These are phyloP conservation scores for Megaceryle torquata DNA, from an alignment of 2,113 vertebrate species.

Conservation along the genomic window DNA sequence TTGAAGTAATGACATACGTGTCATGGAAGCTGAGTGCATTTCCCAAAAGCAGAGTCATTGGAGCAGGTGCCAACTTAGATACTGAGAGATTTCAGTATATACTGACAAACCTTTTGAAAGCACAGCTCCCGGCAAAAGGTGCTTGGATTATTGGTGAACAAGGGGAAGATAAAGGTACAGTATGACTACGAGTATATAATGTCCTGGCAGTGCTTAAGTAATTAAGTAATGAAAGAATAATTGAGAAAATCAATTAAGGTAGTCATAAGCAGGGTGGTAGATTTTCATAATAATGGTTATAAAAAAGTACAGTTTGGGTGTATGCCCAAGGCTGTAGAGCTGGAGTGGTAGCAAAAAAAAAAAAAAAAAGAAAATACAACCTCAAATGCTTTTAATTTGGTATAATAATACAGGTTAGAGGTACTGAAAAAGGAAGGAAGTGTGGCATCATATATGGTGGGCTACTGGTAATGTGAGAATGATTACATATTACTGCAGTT, in stretches of 20 bases:
- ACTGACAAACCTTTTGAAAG: constrained; percentile 78
- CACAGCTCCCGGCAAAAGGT: constrained; percentile 72
- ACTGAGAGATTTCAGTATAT: constrained; percentile 85
- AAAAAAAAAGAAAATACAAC: not conserved
- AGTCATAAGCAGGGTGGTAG: not conserved
- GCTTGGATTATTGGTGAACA: constrained; percentile 92
- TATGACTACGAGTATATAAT: not conserved
- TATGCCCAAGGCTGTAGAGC: not conserved
- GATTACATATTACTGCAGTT: not conserved
- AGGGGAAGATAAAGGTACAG: constrained; percentile 90
- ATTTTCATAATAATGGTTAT: not conserved
- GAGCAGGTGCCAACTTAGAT: constrained; percentile 92
- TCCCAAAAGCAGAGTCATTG: constrained; percentile 84
- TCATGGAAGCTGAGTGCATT: constrained; percentile 92
- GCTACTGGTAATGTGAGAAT: not conserved
- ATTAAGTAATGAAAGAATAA: not conserved
- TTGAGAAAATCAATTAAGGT: not conserved
- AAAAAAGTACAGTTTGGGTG: not conserved
- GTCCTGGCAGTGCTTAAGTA: not conserved
- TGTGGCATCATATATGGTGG: not conserved
- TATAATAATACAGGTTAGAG: not conserved
- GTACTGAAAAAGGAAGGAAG: not conserved
- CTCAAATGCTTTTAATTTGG: not conserved
- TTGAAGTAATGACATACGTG: constrained; percentile 93
- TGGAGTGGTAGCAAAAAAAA: not conserved